A percentile compares a stretch with the other conserved stretches of the same genome.
phyloP scores from a whole-genome alignment of 2,888 invertebrate species.

The Drosophila subquinaria region DNA sequence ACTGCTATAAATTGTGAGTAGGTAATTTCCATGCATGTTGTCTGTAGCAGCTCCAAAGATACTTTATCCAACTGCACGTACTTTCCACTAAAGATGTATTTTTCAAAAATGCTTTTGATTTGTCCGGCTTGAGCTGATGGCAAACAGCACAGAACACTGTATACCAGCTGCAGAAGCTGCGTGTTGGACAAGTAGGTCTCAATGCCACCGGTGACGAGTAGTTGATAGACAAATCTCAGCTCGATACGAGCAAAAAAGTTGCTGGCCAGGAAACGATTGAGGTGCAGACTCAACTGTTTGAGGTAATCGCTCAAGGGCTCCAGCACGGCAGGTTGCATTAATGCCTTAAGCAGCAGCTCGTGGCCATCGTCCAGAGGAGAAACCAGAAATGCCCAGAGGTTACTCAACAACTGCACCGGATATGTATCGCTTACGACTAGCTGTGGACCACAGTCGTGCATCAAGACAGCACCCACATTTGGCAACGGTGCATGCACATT shows the following conservation, averaged over 20 bases:
- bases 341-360: slow-evolving; percentile 65
- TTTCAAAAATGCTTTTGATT: slow-evolving; percentile 87
- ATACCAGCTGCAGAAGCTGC: slow-evolving; percentile 86
- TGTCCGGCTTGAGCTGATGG: slow-evolving; percentile 87
- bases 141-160: slow-evolving; percentile 88
- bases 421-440: slow-evolving; percentile 83
- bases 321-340: slow-evolving; percentile 74
- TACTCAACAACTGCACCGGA: slow-evolving; percentile 81
- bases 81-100: slow-evolving; percentile 88
- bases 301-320: slow-evolving; percentile 78
- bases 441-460: slow-evolving; percentile 80
- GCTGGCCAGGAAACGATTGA: slow-evolving; percentile 78
- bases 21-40: slow-evolving; percentile 86
- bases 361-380: slow-evolving; percentile 56
- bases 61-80: slow-evolving; percentile 87
- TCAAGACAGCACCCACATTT: slow-evolving; percentile 83
- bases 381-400: slow-evolving; percentile 79
- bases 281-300: slow-evolving; percentile 55
- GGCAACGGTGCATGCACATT: slow-evolving; percentile 82
- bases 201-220: slow-evolving; percentile 79
- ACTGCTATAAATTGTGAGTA: slow-evolving; percentile 84
- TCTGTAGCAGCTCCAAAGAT: slow-evolving; percentile 86
- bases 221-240: slow-evolving; percentile 86
- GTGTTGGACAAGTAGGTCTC: slow-evolving; percentile 71
- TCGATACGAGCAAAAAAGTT: slow-evolving; percentile 88